Evolutionary conservation across 53 echinoderm and acorn worm genomes (phyloP).

Genomic region (Arbacia lixula): DNA sequence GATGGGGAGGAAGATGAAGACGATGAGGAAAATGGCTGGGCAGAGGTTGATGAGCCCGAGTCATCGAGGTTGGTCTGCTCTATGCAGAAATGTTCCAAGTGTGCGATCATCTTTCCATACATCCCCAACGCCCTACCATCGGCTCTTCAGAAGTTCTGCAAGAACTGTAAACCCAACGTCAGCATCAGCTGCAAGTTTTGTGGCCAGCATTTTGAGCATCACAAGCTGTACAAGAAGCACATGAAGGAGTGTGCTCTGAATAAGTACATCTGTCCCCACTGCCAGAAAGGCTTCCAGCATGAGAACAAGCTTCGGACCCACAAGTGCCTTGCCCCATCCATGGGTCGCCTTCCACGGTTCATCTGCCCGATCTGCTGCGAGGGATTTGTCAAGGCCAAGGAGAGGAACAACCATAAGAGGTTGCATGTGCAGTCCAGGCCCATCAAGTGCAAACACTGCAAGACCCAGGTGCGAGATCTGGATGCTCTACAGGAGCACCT

Average conservation of each 20-base stretch:
- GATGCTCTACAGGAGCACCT: not conserved
- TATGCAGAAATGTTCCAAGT: constrained; percentile 29
- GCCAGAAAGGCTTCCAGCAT: constrained; percentile 4
- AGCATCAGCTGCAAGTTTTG: constrained; percentile 33
- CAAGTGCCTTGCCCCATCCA: not conserved
- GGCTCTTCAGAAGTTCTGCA: constrained; percentile 12
- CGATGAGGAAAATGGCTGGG: not conserved
- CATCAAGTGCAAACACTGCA: constrained; percentile 15
- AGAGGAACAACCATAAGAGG: constrained; percentile 17
- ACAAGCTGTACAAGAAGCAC: constrained; percentile 24
- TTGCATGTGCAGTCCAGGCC: not conserved
- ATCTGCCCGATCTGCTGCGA: constrained; percentile 31
- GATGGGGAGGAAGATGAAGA: constrained; percentile 11
- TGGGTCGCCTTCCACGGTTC: not conserved
- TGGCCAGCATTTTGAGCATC: constrained; percentile 3
- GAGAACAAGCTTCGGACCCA: not conserved
- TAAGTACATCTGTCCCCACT: not conserved
- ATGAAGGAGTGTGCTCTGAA: constrained; percentile 1
- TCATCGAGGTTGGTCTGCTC: too few relatives aligned
- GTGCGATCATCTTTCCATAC: not conserved
- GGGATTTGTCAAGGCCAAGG: constrained; percentile 11
- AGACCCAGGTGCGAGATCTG: not conserved
- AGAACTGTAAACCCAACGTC: constrained; percentile 11
- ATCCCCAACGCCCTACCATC: not conserved
- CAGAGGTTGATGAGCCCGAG: not conserved